Evolutionary conservation across 2,888 invertebrate genomes (phyloP), one percentile per base, ranked within the genome.

Genomic region (Coleophora flavipennella): DNA sequence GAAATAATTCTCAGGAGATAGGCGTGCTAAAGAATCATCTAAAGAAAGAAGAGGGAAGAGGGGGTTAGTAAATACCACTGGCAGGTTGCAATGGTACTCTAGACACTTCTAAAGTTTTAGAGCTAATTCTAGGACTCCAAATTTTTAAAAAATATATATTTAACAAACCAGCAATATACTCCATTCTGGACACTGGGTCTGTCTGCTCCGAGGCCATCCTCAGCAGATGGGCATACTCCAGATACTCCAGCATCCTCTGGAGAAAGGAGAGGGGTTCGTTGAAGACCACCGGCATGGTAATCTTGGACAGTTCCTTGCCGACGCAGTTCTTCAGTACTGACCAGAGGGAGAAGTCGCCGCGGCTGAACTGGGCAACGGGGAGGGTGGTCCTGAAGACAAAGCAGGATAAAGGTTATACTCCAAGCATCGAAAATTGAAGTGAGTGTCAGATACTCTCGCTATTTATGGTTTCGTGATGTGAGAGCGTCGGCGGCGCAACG

Each of bases 181-280:
- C 93, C 88, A 97, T 90, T 61, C 97, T 86, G n/a, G 88, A 87
- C 2, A 93, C 85, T 1, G 96, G 94, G 62, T 94, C 92, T 7
- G 90, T 87, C 62, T 92, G 90, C 47, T 90, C 87, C 0, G 93
- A 86, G 4, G 96, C 97, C 63, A 90, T 86, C 41, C 91, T 87
- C 35, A 97, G 84, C 32, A 88, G 70, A 36, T 86, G 79, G 7
- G 94, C 90, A 62, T 97, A 97, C 73, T 97, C 97, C 90, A 97
- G 90, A 65, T 96, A 96, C 80, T 98, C 97, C 31, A 95, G 91
- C 83, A 97, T 91, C 43, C 97, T 87, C 86, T 98, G 97, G 31
- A 98, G 90, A 80, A 97, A 97, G 57, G 95, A 95, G 46, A 98
- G 86, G 8, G 97, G 97, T 77, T 98, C 97, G 83, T 97, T 98